A percentile compares a stretch with the other conserved stretches of the same genome.
Conservation (phyloP, 2,888 invertebrate genomes). For the Drosophila demipolita region DNA sequence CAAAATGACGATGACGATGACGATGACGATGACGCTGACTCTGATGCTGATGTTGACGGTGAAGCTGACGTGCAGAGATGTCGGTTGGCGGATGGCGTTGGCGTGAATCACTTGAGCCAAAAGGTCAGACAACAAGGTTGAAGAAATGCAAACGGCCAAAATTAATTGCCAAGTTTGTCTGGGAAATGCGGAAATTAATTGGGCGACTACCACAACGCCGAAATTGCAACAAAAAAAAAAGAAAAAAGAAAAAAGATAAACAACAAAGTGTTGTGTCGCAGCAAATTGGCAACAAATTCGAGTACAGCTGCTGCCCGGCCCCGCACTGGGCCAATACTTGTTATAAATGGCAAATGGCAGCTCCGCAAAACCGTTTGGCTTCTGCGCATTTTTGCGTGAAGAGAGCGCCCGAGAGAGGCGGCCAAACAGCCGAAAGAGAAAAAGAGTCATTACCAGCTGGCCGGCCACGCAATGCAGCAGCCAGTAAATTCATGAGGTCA, state of each 20-base stretch:
- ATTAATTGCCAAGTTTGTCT: conserved; percentile 77
- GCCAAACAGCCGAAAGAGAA: conserved; percentile 36
- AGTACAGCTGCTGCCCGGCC: conserved; percentile 34
- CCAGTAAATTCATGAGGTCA: conserved; percentile 66
- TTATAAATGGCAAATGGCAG: conserved; percentile 72
- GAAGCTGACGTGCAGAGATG: conserved; percentile 44
- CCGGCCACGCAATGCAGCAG: conserved; percentile 66
- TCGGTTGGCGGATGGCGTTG: conserved; percentile 65
- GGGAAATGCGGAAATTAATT: conserved; percentile 81
- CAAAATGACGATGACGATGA: conserved; percentile 49
- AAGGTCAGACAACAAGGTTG: conserved; percentile 81
- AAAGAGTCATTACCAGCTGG: conserved; percentile 72
- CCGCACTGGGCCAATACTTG: conserved; percentile 58
- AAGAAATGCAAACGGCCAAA: conserved; percentile 76
- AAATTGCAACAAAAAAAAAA: conserved; percentile 26
- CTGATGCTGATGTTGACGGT: conserved; percentile 39
- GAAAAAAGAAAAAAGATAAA: conserved; percentile 13
- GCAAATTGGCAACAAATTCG: conserved; percentile 80
- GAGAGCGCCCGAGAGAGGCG: conserved; percentile 23
- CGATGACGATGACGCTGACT: conserved; percentile 40
- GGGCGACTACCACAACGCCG: conserved; percentile 59
- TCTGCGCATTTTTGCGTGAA: conserved; percentile 82
- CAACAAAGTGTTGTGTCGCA: conserved; percentile 57
- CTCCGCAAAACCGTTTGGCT: conserved; percentile 65
- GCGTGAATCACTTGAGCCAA: conserved; percentile 80